Percentiles rank a stretch among this genome's conserved stretches.
Evolutionary conservation across 2,113 vertebrate species (phyloP).

Genomic region (Eublepharis macularius): DNA sequence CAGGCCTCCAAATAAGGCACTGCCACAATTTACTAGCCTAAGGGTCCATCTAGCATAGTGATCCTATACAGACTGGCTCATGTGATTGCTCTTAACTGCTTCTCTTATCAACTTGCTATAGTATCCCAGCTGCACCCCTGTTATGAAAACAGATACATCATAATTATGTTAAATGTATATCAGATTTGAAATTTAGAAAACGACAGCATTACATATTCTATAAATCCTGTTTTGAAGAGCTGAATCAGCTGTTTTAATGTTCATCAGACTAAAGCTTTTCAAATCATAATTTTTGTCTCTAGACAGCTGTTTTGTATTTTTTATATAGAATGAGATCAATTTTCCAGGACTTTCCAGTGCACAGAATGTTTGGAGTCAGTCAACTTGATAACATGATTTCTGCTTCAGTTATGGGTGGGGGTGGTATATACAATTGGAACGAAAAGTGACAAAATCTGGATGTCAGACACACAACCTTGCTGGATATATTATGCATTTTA

Average conservation of each 20-base stretch:
- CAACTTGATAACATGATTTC: neutral
- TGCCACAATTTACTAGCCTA: conserved; percentile 2
- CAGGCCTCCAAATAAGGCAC: conserved; percentile 39
- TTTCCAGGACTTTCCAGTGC: conserved; percentile 15
- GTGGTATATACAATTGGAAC: neutral
- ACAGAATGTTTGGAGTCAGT: neutral
- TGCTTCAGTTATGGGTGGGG: neutral
- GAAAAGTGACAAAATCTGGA: neutral
- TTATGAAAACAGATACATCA: conserved; percentile 61
- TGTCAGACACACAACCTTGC: neutral
- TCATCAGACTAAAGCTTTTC: conserved; percentile 50
- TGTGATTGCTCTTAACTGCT: conserved; percentile 37
- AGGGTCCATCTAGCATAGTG: conserved; percentile 33
- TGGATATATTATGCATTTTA: neutral
- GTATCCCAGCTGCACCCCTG: conserved; percentile 62
- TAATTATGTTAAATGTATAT: conserved; percentile 66
- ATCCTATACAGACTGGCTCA: conserved; percentile 35
- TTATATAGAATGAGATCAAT: conserved; percentile 33
- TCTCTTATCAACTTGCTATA: conserved; percentile 49
- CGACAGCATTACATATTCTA: conserved; percentile 59
- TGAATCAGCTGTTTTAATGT: conserved; percentile 70
- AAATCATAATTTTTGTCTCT: conserved; percentile 50
- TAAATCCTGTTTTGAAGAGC: conserved; percentile 52
- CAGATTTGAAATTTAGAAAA: conserved; percentile 55
- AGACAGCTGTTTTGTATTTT: conserved; percentile 47